Evolutionary conservation across 1,140 invertebrate genomes (phyloP).

Genomic region (Diprion similis): DNA sequence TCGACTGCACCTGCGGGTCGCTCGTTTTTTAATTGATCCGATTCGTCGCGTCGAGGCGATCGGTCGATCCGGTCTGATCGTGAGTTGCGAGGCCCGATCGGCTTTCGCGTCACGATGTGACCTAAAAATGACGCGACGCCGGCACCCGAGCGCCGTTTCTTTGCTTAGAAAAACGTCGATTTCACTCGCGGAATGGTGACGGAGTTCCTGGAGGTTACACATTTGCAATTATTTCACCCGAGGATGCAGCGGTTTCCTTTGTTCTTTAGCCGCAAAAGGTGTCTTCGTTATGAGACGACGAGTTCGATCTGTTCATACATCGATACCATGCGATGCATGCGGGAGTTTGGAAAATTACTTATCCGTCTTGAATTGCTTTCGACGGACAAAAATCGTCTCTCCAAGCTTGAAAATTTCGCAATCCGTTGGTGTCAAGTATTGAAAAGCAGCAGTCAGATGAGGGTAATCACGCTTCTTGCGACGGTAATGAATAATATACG

Average conservation of each 20-base stretch:
- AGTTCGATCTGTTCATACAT: too few relatives aligned
- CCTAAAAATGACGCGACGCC: constrained; percentile 45
- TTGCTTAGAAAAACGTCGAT: constrained; percentile 54
- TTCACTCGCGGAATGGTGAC: constrained; percentile 56
- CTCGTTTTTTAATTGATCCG: constrained; percentile 5
- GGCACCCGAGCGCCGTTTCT: constrained; percentile 26
- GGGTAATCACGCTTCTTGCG: too few relatives aligned
- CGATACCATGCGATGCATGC: too few relatives aligned
- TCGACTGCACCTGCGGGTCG: neutral
- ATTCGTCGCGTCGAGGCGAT: neutral
- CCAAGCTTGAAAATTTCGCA: too few relatives aligned
- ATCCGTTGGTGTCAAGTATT: too few relatives aligned
- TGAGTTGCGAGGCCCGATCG: constrained; percentile 41
- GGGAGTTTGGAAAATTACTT: too few relatives aligned
- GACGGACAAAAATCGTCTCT: too few relatives aligned
- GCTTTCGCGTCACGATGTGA: constrained; percentile 59
- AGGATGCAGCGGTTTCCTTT: neutral
- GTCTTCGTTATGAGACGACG: too few relatives aligned
- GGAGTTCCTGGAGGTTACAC: constrained; percentile 16
- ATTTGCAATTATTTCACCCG: neutral
- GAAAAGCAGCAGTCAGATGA: too few relatives aligned
- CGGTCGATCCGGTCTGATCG: constrained; percentile 22
- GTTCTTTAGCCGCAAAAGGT: neutral
- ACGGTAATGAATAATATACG: too few relatives aligned
- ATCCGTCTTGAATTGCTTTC: too few relatives aligned